phyloP scores from a whole-genome alignment of 2,797 vertebrate species.

The Channallabes apus region DNA sequence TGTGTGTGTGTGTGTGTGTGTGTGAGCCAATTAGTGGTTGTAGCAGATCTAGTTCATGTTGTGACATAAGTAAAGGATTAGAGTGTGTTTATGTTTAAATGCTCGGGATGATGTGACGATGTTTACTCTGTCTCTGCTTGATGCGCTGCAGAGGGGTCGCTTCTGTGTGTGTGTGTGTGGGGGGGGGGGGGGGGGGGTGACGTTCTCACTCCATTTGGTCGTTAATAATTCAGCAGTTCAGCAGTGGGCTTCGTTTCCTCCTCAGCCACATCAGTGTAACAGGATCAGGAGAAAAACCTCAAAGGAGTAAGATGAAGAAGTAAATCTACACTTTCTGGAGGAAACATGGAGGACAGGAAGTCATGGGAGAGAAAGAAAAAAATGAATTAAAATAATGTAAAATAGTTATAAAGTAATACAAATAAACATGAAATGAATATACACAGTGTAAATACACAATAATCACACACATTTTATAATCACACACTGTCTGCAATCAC shows the following conservation, averaged over 20 bases:
- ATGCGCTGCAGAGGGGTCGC: conserved; percentile 39
- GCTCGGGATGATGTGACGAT: background rate
- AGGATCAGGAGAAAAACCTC: conserved; percentile 20
- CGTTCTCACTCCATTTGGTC: conserved; percentile 30
- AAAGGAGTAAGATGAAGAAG: conserved; percentile 2
- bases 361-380: background rate
- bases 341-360: conserved; percentile 3
- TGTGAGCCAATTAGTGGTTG: too few species aligned
- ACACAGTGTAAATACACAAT: too few species aligned
- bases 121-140: conserved; percentile 22
- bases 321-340: conserved; percentile 9
- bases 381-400: background rate
- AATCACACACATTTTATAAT: background rate
- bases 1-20: background rate
- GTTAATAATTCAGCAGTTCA: conserved; percentile 57
- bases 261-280: conserved; percentile 26
- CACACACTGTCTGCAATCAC: too few species aligned
- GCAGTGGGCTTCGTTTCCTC: conserved; percentile 40
- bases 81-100: background rate
- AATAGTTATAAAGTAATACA: background rate
- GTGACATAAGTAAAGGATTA: background rate
- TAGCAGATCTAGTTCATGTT: background rate
- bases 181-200: background rate
- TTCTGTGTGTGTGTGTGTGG: conserved; percentile 11
- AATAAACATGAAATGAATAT: background rate